These are phyloP conservation scores for Flabesymbios commensalis DNA, from an alignment of 2,888 invertebrate genomes.

Conservation along the genomic window DNA sequence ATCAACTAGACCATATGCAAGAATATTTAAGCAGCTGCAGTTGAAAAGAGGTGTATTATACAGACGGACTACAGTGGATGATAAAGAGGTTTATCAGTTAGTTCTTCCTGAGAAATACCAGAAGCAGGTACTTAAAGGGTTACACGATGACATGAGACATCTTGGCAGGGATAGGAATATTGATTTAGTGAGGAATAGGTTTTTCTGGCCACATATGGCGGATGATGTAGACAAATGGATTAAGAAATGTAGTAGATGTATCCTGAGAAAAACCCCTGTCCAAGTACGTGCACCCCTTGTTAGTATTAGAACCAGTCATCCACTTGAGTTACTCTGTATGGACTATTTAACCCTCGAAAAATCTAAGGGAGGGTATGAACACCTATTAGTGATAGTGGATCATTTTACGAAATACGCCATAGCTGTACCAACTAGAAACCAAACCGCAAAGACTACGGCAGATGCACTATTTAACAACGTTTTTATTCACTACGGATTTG, in stretches of 20 bases:
- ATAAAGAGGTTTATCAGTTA: background rate
- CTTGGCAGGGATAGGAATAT: background rate
- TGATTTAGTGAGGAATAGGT: background rate
- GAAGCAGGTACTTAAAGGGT: background rate
- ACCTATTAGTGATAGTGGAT: background rate
- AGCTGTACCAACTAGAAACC: background rate
- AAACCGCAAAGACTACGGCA: background rate
- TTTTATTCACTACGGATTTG: too few relatives aligned
- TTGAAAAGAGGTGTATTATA: background rate
- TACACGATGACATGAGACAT: conserved; percentile 7
- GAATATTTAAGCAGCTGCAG: too few relatives aligned
- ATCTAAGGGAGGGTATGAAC: background rate
- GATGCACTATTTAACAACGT: background rate
- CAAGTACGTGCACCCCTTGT: background rate
- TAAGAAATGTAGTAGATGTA: background rate
- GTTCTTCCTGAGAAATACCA: background rate
- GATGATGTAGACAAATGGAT: background rate
- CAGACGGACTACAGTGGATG: background rate
- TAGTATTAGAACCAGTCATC: background rate
- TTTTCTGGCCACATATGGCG: conserved; percentile 2
- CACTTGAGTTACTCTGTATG: background rate
- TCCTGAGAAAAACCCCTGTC: background rate
- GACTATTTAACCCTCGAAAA: background rate
- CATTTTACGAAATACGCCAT: background rate
- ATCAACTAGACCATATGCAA: too few relatives aligned